Conservation (phyloP, 2,888 invertebrate genomes). For the Cataglyphis altisquamis region DNA sequence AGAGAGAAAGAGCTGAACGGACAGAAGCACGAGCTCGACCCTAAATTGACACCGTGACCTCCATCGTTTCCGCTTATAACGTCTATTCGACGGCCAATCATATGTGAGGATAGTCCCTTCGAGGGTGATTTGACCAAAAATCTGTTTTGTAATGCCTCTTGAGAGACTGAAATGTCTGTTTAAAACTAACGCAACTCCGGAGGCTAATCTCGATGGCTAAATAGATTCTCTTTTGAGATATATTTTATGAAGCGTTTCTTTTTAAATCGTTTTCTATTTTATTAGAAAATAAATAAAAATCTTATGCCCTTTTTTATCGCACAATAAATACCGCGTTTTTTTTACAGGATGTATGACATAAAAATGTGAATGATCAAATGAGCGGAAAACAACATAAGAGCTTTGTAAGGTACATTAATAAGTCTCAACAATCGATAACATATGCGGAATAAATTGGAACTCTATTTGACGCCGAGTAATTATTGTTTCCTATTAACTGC, state of each 20-base stretch:
- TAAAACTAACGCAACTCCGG: background rate
- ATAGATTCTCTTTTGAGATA: background rate
- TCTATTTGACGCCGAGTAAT: conserved; percentile 64
- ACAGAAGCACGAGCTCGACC: conserved; percentile 60
- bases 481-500: conserved; percentile 76
- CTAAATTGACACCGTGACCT: conserved; percentile 74
- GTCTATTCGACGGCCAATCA: conserved; percentile 42
- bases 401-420: conserved; percentile 4
- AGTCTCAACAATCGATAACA: conserved; percentile 66
- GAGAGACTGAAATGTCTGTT: background rate
- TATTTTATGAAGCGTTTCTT: too few species aligned
- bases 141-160: background rate
- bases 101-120: background rate
- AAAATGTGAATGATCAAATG: background rate
- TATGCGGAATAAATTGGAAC: conserved; percentile 79
- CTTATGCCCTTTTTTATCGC: background rate
- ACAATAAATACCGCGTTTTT: background rate
- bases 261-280: background rate
- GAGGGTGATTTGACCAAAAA: background rate
- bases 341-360: too few species aligned
- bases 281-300: background rate
- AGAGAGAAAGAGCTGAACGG: conserved; percentile 46
- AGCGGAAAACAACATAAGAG: conserved; percentile 18
- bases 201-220: background rate
- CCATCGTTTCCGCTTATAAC: conserved; percentile 49